Evolutionary conservation across 2,888 invertebrate species (phyloP), one percentile per base, ranked within the genome.

Genomic region (Lepidonotus clava): DNA sequence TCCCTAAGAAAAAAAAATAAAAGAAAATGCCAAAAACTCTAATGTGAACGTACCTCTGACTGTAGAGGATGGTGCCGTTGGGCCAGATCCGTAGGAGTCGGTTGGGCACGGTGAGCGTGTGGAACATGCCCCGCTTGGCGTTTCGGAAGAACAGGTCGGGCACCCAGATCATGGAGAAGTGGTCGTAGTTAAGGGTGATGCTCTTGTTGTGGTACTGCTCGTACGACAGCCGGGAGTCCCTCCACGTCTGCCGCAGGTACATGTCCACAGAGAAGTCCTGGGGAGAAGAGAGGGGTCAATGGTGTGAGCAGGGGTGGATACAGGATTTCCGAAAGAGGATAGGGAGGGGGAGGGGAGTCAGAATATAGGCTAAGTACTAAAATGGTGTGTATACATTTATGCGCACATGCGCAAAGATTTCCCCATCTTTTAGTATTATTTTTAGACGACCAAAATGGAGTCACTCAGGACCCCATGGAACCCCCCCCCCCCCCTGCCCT

Each of bases 141-240:
- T 98, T 98, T 95, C 98, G 98, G 94, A 98, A 98, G 95, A 98
- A 98, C 94, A 97, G 97, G 94, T 98, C 98, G 0, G 98, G 98
- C 87, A 98, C 95, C 98, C 98, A 98, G 93, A 98, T 98, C 91
- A 87, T 67, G 21, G 67, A 76, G 38, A 77, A 61, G 83, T 89
- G 88, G 87, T 89, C 88, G 86, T 89, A 88, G 87, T 88, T 89
- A 36, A 89, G 86, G 1, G 89, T 89, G 41, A 89, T 87, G 85
- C 87, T 87, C 77, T 51, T 77, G 86, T 85, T 86, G 87, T 84
- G 67, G 85, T 67, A 46, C 38, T 87, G 61, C 38, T 46, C 56
- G 85, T 87, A 71, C 28, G 86, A 46, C 38, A 98, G 95, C 41
- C 98, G 95, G 87, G 97, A 97, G 95, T 98, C 98, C 36, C 97